Percentiles rank a stretch among this genome's conserved stretches.
These are phyloP conservation scores for Osmoderma eremita DNA, from an alignment of 2,888 invertebrate species.

Conservation along the genomic window DNA sequence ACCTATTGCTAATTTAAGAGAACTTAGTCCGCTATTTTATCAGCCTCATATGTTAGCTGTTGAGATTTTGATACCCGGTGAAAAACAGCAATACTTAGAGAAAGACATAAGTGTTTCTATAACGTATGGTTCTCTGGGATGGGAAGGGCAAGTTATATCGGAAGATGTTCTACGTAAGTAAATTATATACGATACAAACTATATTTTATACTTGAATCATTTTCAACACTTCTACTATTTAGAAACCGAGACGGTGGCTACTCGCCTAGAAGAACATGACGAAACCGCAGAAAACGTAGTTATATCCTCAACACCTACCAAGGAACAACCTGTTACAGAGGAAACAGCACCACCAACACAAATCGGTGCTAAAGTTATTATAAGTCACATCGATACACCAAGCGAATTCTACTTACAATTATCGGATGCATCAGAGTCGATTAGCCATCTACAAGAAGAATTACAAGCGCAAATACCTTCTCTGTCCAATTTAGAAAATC, in stretches of 20 bases:
- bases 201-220: no score
- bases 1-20: conserved; percentile 59
- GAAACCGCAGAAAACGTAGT: neutral
- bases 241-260: neutral
- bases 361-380: conserved; percentile 67
- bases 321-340: conserved; percentile 6
- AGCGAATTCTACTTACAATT: conserved; percentile 81
- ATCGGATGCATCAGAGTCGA: conserved; percentile 66
- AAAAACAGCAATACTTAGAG: conserved; percentile 28
- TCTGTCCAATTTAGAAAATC: conserved; percentile 67
- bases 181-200: neutral
- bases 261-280: neutral
- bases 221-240: neutral
- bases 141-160: conserved; percentile 58
- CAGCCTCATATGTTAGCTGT: conserved; percentile 54
- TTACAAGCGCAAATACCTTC: conserved; percentile 69
- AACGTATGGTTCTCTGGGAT: conserved; percentile 66
- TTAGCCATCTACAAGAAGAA: conserved; percentile 72
- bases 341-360: conserved; percentile 7
- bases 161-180: neutral
- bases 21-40: conserved; percentile 54
- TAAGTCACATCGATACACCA: conserved; percentile 80
- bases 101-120: conserved; percentile 67
- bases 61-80: conserved; percentile 44
- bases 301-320: neutral